phyloP scores from a whole-genome alignment of 2,888 invertebrate genomes.

The Nudaria mundana region DNA sequence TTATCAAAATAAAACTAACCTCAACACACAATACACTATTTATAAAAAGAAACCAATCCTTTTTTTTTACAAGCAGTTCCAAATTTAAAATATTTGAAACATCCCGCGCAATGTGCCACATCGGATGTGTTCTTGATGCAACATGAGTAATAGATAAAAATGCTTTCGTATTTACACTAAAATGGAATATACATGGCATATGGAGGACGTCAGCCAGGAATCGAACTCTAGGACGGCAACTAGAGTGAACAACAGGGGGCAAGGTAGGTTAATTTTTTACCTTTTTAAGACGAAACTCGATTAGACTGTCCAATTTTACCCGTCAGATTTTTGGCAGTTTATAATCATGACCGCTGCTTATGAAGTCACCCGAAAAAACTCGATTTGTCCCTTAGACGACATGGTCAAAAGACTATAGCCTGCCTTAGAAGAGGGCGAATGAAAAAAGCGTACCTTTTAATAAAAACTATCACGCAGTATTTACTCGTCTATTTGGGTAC shows the following conservation, averaged over 20 bases:
- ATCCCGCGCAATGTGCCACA: conserved; percentile 40
- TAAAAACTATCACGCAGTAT: no score
- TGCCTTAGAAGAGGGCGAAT: no score
- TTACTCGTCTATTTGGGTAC: no score
- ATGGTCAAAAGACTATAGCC: no score
- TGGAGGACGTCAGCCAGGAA: conserved; percentile 63
- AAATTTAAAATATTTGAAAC: conserved; percentile 1
- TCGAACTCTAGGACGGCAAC: conserved; percentile 44
- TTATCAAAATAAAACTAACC: not conserved
- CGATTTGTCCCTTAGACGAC: no score
- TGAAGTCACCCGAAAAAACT: no score
- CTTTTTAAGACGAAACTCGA: no score
- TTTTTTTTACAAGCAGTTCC: not conserved
- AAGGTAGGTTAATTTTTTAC: conserved; percentile 59
- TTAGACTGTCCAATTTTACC: no score
- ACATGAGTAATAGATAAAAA: conserved; percentile 33
- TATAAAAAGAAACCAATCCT: not conserved
- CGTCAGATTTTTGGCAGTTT: no score
- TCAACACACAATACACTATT: not conserved
- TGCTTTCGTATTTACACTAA: conserved; percentile 36
- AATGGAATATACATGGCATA: conserved; percentile 77
- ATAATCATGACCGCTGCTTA: no score
- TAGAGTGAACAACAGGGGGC: conserved; percentile 48
- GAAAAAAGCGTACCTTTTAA: no score
- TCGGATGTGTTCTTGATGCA: conserved; percentile 42